phyloP scores from a whole-genome alignment of 2,113 vertebrate species.

The Psettodes erumei region DNA sequence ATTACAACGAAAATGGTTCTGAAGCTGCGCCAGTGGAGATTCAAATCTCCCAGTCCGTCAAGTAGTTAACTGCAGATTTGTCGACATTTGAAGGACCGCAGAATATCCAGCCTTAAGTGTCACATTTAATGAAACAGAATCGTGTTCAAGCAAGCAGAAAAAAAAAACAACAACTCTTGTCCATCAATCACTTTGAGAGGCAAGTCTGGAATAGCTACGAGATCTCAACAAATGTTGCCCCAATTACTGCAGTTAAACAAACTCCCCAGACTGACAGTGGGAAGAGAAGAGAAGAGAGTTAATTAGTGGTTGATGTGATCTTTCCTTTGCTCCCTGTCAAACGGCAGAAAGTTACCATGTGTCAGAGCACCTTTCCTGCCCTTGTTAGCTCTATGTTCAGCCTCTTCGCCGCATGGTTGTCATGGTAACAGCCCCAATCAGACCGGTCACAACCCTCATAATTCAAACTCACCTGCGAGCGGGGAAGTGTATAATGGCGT shows the following conservation, averaged over 20 bases:
- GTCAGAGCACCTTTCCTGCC: constrained; percentile 32
- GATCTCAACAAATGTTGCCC: constrained; percentile 8
- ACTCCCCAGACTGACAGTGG: neutral
- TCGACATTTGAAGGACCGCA: constrained; percentile 1
- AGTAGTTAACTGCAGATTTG: constrained; percentile 1
- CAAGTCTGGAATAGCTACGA: constrained; percentile 7
- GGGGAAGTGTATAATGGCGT: neutral
- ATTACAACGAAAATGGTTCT: constrained; percentile 19
- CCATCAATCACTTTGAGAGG: constrained; percentile 21
- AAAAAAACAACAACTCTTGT: neutral
- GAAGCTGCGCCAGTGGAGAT: neutral
- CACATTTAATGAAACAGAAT: constrained; percentile 22
- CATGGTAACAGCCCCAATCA: constrained; percentile 67
- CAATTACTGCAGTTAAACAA: constrained; percentile 51
- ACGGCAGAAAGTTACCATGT: constrained; percentile 18
- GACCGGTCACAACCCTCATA: constrained; percentile 11
- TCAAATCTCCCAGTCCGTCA: constrained; percentile 10
- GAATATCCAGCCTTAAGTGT: neutral
- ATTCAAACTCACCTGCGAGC: constrained; percentile 31
- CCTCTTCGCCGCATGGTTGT: constrained; percentile 53
- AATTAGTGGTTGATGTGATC: constrained; percentile 46
- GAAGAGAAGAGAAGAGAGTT: constrained; percentile 28
- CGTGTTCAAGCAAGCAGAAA: neutral
- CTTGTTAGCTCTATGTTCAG: constrained; percentile 39
- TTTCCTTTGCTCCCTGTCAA: constrained; percentile 43